A percentile compares a stretch with the other conserved stretches of the same genome.
Conservation (phyloP, 2,888 invertebrate species). For the Notocelia uddmanniana region DNA sequence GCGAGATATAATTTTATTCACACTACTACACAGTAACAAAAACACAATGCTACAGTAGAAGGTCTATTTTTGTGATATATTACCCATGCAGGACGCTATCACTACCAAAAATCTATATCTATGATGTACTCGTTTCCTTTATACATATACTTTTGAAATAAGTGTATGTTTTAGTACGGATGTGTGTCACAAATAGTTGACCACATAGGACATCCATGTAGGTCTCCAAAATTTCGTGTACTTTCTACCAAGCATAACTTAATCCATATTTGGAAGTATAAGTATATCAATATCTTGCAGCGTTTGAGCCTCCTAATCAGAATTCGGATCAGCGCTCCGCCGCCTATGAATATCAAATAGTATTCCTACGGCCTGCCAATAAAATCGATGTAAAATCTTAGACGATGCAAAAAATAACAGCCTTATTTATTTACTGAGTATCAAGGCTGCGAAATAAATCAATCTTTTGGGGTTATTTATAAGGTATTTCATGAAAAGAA, state of each 20-base stretch:
- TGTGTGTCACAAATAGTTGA: too few species aligned
- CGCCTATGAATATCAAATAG: slow-evolving; percentile 43
- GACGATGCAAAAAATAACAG: not conserved
- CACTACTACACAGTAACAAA: too few species aligned
- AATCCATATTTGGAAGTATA: slow-evolving; percentile 30
- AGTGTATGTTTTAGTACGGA: too few species aligned
- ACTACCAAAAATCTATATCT: too few species aligned
- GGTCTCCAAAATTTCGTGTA: not conserved
- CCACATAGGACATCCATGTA: not conserved
- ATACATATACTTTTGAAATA: too few species aligned
- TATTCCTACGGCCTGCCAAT: slow-evolving; percentile 30
- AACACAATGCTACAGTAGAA: too few species aligned
- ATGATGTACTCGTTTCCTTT: too few species aligned
- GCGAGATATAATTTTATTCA: too few species aligned
- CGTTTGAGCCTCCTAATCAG: slow-evolving; percentile 47
- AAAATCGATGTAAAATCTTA: slow-evolving; percentile 25
- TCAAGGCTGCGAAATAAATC: not conserved
- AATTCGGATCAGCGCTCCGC: slow-evolving; percentile 35
- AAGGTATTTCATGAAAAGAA: not conserved
- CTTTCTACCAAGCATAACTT: slow-evolving; percentile 20
- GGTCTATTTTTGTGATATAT: too few species aligned
- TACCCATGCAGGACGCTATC: too few species aligned
- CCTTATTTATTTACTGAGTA: slow-evolving; percentile 5
- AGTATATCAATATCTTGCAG: slow-evolving; percentile 37
- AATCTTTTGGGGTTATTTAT: not conserved